Conservation (phyloP, 2,888 invertebrate species). For the Diarsia dahlii region DNA sequence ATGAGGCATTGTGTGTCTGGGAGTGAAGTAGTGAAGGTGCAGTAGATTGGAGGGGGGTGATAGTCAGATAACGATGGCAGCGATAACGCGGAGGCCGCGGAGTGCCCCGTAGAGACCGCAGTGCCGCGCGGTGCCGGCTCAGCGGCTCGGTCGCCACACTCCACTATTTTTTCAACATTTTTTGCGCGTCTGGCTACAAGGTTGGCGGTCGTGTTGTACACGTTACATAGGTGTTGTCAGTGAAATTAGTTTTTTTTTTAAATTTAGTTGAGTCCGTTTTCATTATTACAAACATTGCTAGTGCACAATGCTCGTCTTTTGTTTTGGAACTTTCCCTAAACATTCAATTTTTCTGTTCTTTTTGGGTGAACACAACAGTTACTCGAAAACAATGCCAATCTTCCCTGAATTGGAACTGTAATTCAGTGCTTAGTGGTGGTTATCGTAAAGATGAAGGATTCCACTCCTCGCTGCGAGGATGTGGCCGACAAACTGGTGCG, state of each 20-base stretch:
- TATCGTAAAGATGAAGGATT: constrained; percentile 89
- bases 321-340: constrained; percentile 18
- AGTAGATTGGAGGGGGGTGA: constrained; percentile 79
- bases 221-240: constrained; percentile 44
- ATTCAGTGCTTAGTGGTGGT: constrained; percentile 60
- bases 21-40: constrained; percentile 75
- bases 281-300: constrained; percentile 14
- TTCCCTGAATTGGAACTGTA: constrained; percentile 51
- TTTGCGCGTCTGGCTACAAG: constrained; percentile 74
- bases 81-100: constrained; percentile 83
- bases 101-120: constrained; percentile 65
- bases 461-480: constrained; percentile 93
- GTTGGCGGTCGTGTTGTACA: constrained; percentile 69
- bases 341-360: constrained; percentile 20
- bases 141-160: constrained; percentile 54
- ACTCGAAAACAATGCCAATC: constrained; percentile 50
- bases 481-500: constrained; percentile 94
- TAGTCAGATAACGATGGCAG: constrained; percentile 83
- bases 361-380: constrained; percentile 54
- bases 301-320: constrained; percentile 12
- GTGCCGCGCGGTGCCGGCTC: constrained; percentile 58
- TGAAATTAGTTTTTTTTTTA: constrained; percentile 48
- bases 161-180: constrained; percentile 66
- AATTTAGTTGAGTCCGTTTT: constrained; percentile 20
- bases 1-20: constrained; percentile 55